Percentiles rank a stretch among this genome's conserved stretches.
phyloP scores from a whole-genome alignment of 2,888 invertebrate genomes.

The Dasypolia templi region DNA sequence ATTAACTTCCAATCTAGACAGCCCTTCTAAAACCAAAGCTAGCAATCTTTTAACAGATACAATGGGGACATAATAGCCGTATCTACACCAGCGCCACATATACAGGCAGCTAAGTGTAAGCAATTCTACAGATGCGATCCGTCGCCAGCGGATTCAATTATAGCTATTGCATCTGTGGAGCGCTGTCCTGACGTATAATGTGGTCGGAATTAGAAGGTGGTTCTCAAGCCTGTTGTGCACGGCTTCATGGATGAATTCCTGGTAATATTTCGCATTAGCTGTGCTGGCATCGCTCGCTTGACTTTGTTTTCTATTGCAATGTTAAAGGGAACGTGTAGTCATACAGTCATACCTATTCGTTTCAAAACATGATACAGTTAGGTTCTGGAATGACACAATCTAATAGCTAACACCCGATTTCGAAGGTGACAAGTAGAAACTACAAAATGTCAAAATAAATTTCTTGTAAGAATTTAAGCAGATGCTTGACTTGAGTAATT shows the following conservation, averaged over 20 bases:
- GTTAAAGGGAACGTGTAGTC: not conserved
- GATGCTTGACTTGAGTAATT: no score
- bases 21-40: constrained; percentile 21
- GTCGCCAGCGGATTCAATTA: constrained; percentile 68
- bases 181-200: constrained; percentile 16
- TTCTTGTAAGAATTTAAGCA: no score
- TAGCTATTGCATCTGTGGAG: constrained; percentile 45
- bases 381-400: not conserved
- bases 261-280: not conserved
- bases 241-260: constrained; percentile 3
- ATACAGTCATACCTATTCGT: not conserved
- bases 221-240: constrained; percentile 20
- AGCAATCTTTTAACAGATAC: constrained; percentile 23
- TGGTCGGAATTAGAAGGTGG: constrained; percentile 25
- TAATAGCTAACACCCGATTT: not conserved
- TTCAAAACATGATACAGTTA: not conserved
- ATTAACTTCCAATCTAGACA: not conserved
- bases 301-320: not conserved
- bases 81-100: constrained; percentile 21
- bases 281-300: not conserved
- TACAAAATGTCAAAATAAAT: not conserved
- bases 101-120: constrained; percentile 56
- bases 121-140: constrained; percentile 58
- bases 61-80: constrained; percentile 45
- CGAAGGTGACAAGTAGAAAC: not conserved